A percentile compares a stretch with the other conserved stretches of the same genome.
Evolutionary conservation across 2,113 vertebrate species (phyloP).

Genomic region (Sus scrofa): DNA sequence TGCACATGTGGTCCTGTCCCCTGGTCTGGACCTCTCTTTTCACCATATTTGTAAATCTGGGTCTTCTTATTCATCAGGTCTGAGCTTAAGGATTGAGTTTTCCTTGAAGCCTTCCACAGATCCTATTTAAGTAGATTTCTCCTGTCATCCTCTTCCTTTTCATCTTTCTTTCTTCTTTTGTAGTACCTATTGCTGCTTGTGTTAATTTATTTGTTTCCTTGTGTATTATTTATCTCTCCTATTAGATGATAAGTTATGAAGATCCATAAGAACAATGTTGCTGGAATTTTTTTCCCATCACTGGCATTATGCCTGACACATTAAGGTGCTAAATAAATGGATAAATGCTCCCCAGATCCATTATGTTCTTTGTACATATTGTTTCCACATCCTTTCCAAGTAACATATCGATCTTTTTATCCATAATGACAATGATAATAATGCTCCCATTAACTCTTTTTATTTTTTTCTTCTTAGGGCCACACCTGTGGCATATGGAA

Average conservation of each 20-base stretch:
- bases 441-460: neutral
- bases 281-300: neutral
- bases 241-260: neutral
- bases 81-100: neutral
- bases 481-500: too few relatives aligned
- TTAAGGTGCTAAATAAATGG: neutral
- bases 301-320: neutral
- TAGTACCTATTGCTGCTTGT: neutral
- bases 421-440: neutral
- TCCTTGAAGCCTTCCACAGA: neutral
- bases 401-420: neutral
- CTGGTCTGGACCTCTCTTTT: neutral
- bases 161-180: neutral
- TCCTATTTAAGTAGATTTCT: neutral
- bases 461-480: too few relatives aligned
- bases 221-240: neutral
- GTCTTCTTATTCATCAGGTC: neutral
- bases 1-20: neutral
- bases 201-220: constrained; percentile 13
- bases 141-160: neutral
- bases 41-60: neutral
- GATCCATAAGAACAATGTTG: neutral
- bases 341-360: neutral
- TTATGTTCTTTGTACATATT: neutral
- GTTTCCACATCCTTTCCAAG: neutral